Percentiles rank a stretch among this genome's conserved stretches.
phyloP scores from a whole-genome alignment of 2,888 invertebrate genomes.

The Bembecia ichneumoniformis region DNA sequence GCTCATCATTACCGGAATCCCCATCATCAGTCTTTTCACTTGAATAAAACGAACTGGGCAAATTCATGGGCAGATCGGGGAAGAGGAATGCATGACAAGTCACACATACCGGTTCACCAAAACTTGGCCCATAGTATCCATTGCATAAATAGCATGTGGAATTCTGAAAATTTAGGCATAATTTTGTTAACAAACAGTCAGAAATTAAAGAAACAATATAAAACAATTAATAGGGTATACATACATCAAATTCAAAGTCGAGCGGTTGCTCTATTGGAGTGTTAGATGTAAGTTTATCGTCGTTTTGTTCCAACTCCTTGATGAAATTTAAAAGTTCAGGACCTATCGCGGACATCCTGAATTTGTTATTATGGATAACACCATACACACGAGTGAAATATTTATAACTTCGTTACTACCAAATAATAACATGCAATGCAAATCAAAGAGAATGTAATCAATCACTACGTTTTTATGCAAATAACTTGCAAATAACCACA shows the following conservation, averaged over 20 bases:
- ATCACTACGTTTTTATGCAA: too few species aligned
- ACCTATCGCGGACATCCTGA: constrained; percentile 47
- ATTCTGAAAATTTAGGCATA: constrained; percentile 60
- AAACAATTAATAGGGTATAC: constrained; percentile 10
- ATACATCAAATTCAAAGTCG: constrained; percentile 60
- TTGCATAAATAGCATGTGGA: constrained; percentile 85
- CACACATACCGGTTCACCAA: constrained; percentile 91
- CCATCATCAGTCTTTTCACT: constrained; percentile 84
- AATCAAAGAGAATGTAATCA: too few species aligned
- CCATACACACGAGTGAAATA: background rate
- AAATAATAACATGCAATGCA: too few species aligned
- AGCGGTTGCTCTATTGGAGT: constrained; percentile 38
- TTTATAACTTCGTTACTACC: too few species aligned
- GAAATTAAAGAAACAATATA: too few species aligned
- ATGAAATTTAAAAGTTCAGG: constrained; percentile 52
- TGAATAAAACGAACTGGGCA: constrained; percentile 60
- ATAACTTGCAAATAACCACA: too few species aligned
- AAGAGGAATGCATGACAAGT: constrained; percentile 95
- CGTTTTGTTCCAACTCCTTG: constrained; percentile 57
- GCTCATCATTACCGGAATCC: constrained; percentile 96
- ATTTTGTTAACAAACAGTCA: too few species aligned
- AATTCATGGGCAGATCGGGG: constrained; percentile 78
- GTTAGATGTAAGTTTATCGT: constrained; percentile 42
- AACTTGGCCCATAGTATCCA: constrained; percentile 93
- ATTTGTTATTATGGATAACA: background rate